Conservation (phyloP, 2,888 invertebrate genomes). For the Eledona agricola region DNA sequence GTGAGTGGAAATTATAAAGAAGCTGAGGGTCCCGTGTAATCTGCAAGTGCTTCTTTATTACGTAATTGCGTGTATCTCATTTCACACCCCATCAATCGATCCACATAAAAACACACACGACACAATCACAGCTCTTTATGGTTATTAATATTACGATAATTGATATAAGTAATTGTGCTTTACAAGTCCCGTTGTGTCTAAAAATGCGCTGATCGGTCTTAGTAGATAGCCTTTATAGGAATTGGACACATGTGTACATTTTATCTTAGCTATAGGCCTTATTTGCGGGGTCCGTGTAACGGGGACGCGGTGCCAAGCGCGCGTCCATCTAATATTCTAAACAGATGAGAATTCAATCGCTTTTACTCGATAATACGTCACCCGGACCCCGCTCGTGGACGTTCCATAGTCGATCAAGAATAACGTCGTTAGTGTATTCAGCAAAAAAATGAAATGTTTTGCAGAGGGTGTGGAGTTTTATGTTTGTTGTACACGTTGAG, state of each 20-base stretch:
- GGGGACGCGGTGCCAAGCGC: conserved; percentile 14
- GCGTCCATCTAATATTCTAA: conserved; percentile 31
- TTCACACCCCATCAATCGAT: conserved; percentile 33
- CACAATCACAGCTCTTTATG: conserved; percentile 36
- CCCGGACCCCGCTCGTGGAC: conserved; percentile 35
- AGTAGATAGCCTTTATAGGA: conserved; percentile 43
- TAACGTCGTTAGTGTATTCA: conserved; percentile 39
- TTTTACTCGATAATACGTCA: conserved; percentile 29
- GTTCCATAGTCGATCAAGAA: conserved; percentile 44
- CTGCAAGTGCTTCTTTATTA: conserved; percentile 43
- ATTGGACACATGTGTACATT: conserved; percentile 47
- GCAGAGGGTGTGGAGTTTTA: conserved; percentile 38
- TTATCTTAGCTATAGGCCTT: conserved; percentile 49
- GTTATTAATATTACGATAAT: conserved; percentile 39
- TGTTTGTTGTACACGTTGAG: conserved; percentile 38
- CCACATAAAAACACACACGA: conserved; percentile 18
- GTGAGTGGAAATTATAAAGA: conserved; percentile 11
- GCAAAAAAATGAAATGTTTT: conserved; percentile 40
- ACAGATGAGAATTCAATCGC: conserved; percentile 21
- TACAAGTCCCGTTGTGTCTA: conserved; percentile 45
- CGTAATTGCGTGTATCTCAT: conserved; percentile 39
- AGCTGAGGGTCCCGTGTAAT: conserved; percentile 25
- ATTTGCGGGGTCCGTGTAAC: conserved; percentile 44
- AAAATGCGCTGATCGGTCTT: conserved; percentile 42
- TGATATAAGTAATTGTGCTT: conserved; percentile 46